These are phyloP conservation scores for Lampris megalopsis DNA, from an alignment of 2,113 vertebrate genomes.

Conservation along the genomic window DNA sequence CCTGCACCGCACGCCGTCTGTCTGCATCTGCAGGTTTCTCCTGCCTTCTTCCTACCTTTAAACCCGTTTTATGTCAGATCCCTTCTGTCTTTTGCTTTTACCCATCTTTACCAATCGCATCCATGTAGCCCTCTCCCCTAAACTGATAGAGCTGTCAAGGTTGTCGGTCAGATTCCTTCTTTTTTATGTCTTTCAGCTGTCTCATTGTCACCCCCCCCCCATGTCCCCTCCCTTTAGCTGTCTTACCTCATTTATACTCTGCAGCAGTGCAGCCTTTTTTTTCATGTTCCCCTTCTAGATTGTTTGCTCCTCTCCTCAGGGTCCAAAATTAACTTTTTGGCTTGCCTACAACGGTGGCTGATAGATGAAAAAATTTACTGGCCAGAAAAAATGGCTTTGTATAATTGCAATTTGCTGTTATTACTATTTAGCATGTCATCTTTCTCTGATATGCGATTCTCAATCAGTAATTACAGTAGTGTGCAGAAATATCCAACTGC, in stretches of 20 bases:
- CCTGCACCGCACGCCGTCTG: not conserved
- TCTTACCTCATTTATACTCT: constrained; percentile 2
- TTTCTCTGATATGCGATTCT: no score
- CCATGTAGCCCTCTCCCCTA: not conserved
- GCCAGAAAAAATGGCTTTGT: no score
- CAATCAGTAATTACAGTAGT: no score
- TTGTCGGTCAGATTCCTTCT: constrained; percentile 14
- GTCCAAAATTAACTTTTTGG: no score
- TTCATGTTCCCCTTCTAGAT: not conserved
- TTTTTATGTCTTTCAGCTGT: not conserved
- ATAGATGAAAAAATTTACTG: no score
- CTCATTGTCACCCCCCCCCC: not conserved
- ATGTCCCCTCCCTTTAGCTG: no score
- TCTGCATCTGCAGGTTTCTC: constrained; percentile 28
- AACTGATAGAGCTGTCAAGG: not conserved
- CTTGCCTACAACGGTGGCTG: no score
- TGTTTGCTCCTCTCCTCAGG: not conserved
- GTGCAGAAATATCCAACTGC: no score
- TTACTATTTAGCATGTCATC: no score
- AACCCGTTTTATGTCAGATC: constrained; percentile 9
- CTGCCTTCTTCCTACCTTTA: constrained; percentile 26
- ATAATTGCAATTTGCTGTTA: no score
- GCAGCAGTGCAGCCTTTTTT: not conserved
- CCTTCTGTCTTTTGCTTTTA: constrained; percentile 7
- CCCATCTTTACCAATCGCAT: constrained; percentile 3